These are phyloP conservation scores for Notamacropus eugenii DNA, from an alignment of 2,797 vertebrate genomes.

Conservation along the genomic window DNA sequence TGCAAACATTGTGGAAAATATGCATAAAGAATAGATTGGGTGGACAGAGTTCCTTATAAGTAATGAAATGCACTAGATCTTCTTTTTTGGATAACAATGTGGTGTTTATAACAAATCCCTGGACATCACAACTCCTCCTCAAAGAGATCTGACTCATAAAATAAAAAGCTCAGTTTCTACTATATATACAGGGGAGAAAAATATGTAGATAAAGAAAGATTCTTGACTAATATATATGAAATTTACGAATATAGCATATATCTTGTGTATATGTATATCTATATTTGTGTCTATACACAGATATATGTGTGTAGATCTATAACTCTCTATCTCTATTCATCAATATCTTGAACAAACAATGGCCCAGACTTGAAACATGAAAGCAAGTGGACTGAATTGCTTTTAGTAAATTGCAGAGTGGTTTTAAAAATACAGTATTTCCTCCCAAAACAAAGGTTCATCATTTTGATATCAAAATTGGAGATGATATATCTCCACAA, in stretches of 20 bases:
- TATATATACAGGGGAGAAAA: neutral
- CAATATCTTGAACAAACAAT: too few species aligned
- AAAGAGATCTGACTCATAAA: neutral
- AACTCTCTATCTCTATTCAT: too few species aligned
- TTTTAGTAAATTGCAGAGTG: too few species aligned
- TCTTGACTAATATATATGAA: neutral
- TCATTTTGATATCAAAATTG: too few species aligned
- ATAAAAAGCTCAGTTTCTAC: neutral
- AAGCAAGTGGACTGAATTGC: too few species aligned
- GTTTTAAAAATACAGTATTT: too few species aligned
- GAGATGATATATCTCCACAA: too few species aligned
- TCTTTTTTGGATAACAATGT: neutral
- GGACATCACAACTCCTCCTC: neutral
- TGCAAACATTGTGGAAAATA: neutral
- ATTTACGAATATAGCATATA: neutral
- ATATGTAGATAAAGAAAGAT: neutral
- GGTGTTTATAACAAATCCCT: neutral
- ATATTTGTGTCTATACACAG: too few species aligned
- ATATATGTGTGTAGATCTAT: too few species aligned
- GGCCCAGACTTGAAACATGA: too few species aligned
- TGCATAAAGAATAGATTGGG: neutral
- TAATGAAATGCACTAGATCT: neutral
- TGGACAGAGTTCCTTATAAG: neutral
- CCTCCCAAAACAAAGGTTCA: too few species aligned
- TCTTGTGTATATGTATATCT: neutral